Evolutionary conservation across 2,113 vertebrate genomes (phyloP).

Genomic region (Barnardius zonarius): DNA sequence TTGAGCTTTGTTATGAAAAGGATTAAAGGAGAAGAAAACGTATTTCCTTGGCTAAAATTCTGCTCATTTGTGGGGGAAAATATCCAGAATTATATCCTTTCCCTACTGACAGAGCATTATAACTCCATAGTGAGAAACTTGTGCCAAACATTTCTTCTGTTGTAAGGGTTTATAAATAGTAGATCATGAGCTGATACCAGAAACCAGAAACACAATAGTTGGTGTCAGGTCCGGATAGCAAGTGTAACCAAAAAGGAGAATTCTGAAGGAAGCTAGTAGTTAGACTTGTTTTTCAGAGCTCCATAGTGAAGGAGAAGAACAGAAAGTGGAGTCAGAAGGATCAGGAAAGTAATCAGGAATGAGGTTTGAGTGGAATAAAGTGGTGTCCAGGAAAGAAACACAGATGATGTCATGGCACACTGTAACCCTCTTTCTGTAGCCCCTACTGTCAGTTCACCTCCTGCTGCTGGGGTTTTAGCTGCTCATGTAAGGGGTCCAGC

Average conservation of each 20-base stretch:
- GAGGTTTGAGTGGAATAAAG: background rate
- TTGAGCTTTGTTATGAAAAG: background rate
- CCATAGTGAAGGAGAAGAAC: background rate
- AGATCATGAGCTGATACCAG: background rate
- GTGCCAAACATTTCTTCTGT: background rate
- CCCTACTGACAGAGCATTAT: background rate
- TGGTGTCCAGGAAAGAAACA: background rate
- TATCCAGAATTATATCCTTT: background rate
- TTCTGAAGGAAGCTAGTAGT: background rate
- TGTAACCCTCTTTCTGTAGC: background rate
- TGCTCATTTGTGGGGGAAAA: background rate
- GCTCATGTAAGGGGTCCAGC: background rate
- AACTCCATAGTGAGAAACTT: background rate
- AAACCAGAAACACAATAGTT: background rate
- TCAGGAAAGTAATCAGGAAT: background rate
- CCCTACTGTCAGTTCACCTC: background rate
- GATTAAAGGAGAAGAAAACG: background rate
- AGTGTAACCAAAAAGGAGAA: background rate
- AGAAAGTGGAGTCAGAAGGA: background rate
- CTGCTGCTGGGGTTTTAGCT: background rate
- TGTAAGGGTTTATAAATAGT: background rate
- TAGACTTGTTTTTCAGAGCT: background rate
- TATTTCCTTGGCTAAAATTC: background rate
- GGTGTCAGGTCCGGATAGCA: background rate
- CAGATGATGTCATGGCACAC: background rate